These are phyloP conservation scores for Harmothoe impar DNA, from an alignment of 2,888 invertebrate species.

Conservation along the genomic window DNA sequence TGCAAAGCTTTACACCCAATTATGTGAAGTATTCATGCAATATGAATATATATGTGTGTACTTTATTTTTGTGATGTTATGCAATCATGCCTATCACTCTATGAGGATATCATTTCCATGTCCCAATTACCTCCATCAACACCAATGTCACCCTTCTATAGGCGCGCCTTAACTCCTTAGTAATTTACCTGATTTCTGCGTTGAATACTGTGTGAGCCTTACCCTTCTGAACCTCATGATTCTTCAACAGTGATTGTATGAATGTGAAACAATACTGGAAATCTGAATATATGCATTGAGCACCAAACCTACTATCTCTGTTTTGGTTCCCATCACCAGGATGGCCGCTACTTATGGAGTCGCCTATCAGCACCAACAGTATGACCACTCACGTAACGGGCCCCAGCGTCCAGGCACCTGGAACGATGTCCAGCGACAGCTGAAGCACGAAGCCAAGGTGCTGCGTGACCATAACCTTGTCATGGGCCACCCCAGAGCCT, in stretches of 20 bases:
- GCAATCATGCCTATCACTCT: no score
- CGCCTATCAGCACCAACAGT: slow-evolving; percentile 35
- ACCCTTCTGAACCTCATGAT: background rate
- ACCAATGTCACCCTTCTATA: no score
- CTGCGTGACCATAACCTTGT: slow-evolving; percentile 63
- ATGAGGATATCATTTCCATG: no score
- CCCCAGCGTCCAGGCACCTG: background rate
- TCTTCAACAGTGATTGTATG: background rate
- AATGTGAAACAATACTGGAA: background rate
- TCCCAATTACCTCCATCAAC: no score
- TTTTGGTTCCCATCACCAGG: slow-evolving; percentile 31
- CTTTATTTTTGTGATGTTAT: no score
- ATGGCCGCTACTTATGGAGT: background rate
- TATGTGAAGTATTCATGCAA: no score
- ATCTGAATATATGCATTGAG: background rate
- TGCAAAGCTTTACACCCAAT: no score
- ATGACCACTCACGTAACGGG: slow-evolving; percentile 44
- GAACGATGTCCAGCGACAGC: slow-evolving; percentile 51
- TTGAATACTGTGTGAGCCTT: background rate
- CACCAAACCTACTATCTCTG: slow-evolving; percentile 11
- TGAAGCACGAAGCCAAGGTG: slow-evolving; percentile 54
- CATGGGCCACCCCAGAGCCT: slow-evolving; percentile 61
- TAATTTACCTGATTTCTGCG: background rate
- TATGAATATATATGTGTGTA: no score
- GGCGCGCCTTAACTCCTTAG: background rate